Evolutionary conservation across 2,888 invertebrate genomes (phyloP).

Genomic region (Heteromurus nitidus): DNA sequence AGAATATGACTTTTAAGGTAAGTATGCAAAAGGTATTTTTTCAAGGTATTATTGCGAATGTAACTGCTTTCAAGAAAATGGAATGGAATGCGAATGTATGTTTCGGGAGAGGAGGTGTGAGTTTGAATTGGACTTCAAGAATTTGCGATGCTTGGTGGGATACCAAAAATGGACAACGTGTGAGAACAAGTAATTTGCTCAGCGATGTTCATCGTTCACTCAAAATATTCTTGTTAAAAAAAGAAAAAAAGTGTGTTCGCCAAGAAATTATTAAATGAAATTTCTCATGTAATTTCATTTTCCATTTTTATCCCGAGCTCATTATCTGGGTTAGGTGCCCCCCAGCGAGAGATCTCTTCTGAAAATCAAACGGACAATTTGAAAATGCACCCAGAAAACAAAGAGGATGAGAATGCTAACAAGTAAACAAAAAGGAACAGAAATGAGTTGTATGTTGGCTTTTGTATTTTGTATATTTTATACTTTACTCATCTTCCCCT

Average conservation of each 20-base stretch:
- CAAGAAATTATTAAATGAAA: too few relatives aligned
- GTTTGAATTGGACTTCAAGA: too few relatives aligned
- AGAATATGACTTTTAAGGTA: too few relatives aligned
- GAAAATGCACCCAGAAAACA: conserved; percentile 25
- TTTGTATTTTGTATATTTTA: too few relatives aligned
- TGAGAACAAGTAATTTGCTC: too few relatives aligned
- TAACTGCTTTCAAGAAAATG: too few relatives aligned
- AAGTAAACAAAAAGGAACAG: conserved; percentile 40
- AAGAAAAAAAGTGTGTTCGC: too few relatives aligned
- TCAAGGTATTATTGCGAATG: too few relatives aligned
- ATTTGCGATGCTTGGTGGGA: conserved; percentile 45
- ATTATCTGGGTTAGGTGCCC: conserved; percentile 60
- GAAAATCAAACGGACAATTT: conserved; percentile 50
- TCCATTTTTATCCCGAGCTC: conserved; percentile 58
- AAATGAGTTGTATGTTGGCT: too few relatives aligned
- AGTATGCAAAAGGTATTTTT: too few relatives aligned
- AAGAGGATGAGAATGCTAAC: conserved; percentile 45
- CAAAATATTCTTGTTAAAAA: too few relatives aligned
- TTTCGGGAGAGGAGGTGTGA: background rate
- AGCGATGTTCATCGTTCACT: too few relatives aligned
- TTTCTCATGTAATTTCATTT: conserved; percentile 56
- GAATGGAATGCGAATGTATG: conserved; percentile 26
- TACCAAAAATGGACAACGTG: background rate
- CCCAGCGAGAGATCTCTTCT: conserved; percentile 57
- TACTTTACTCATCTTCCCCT: background rate